Conservation (phyloP, 2,797 vertebrate species). For the Myotis pilosus region DNA sequence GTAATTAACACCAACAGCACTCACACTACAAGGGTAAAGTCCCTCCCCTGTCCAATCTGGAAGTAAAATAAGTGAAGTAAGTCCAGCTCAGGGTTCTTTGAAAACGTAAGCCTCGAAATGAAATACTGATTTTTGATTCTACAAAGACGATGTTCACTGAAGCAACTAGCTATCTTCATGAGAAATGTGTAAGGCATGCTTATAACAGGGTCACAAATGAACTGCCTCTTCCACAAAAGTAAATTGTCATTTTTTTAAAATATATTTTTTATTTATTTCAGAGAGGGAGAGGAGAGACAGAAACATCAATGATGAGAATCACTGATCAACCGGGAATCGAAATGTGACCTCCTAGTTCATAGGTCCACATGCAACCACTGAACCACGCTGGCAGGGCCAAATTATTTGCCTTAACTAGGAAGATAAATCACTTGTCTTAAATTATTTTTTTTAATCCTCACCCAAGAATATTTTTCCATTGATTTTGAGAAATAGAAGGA, state of each 20-base stretch:
- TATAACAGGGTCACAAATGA: not conserved
- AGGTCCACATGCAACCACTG: not conserved
- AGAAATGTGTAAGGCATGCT: not conserved
- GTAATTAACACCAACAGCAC: not conserved
- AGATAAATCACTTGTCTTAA: not conserved
- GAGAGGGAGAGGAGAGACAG: not conserved
- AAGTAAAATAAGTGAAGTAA: not conserved
- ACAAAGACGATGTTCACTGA: not conserved
- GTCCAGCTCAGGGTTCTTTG: not conserved
- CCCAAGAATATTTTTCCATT: too few relatives aligned
- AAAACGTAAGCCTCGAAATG: not conserved
- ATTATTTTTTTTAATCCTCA: not conserved
- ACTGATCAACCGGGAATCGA: not conserved
- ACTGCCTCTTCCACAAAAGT: not conserved
- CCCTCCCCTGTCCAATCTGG: not conserved
- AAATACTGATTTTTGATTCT: not conserved
- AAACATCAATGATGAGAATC: not conserved
- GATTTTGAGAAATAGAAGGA: too few relatives aligned
- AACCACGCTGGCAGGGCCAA: not conserved
- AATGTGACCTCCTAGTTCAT: not conserved
- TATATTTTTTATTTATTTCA: not conserved
- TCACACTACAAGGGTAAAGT: not conserved
- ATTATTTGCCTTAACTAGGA: not conserved
- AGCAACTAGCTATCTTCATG: not conserved
- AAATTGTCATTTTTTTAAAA: not conserved